These are phyloP conservation scores for Agonopterix heracliana DNA, from an alignment of 2,888 invertebrate species.

Conservation along the genomic window DNA sequence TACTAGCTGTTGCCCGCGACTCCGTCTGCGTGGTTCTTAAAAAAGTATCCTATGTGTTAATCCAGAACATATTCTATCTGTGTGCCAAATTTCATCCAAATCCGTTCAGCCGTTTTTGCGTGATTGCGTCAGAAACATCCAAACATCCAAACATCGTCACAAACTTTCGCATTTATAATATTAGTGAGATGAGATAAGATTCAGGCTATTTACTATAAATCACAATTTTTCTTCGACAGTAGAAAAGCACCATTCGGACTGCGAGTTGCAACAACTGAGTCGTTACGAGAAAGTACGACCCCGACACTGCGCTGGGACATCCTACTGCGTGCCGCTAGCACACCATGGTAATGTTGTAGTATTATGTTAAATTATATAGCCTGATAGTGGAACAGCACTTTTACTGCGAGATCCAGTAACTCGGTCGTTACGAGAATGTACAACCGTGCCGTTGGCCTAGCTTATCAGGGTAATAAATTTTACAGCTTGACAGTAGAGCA, in stretches of 20 bases:
- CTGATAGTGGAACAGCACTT: slow-evolving; percentile 61
- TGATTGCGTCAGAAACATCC: no score
- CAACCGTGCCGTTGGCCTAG: slow-evolving; percentile 67
- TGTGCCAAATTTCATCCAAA: no score
- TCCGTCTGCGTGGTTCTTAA: no score
- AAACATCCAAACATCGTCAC: no score
- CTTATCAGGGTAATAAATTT: slow-evolving; percentile 83
- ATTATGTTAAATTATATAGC: background rate
- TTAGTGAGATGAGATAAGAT: no score
- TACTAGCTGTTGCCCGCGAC: no score
- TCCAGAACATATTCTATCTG: no score
- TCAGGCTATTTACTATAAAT: no score
- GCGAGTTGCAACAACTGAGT: slow-evolving; percentile 67
- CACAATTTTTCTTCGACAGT: slow-evolving; percentile 27
- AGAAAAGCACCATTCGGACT: slow-evolving; percentile 69
- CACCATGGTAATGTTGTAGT: slow-evolving; percentile 83
- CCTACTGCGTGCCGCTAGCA: slow-evolving; percentile 67
- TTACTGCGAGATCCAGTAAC: slow-evolving; percentile 68
- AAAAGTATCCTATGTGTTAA: no score
- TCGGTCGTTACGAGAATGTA: slow-evolving; percentile 68
- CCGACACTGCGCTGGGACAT: slow-evolving; percentile 64
- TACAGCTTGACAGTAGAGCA: slow-evolving; percentile 46
- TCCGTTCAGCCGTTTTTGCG: no score
- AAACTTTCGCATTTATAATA: no score
- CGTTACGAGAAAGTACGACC: slow-evolving; percentile 69